Evolutionary conservation across 2,888 invertebrate species (phyloP).

Genomic region (Drosophila ustulata): DNA sequence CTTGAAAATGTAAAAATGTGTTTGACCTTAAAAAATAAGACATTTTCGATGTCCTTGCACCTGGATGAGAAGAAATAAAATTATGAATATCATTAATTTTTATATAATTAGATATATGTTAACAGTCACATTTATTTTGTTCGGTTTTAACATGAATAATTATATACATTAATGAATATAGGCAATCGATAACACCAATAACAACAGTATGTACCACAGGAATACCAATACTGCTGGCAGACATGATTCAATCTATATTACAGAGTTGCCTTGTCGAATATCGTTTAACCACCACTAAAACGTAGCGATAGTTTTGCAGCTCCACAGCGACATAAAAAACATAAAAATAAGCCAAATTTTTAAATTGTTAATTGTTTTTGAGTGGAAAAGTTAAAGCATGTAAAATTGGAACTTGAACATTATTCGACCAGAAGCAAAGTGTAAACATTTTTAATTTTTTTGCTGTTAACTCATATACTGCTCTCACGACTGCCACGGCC

Average conservation of each 20-base stretch:
- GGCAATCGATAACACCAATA: neutral
- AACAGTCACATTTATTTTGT: no score
- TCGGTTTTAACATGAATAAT: no score
- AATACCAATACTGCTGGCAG: conserved; percentile 1
- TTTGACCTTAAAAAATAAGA: no score
- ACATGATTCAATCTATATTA: neutral
- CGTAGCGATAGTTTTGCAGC: conserved; percentile 56
- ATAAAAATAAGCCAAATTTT: conserved; percentile 49
- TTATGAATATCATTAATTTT: no score
- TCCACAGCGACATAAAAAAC: conserved; percentile 58
- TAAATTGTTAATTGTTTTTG: conserved; percentile 35
- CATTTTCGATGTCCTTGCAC: no score
- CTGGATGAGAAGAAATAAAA: no score
- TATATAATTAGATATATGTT: no score
- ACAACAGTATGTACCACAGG: neutral
- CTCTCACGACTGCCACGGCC: conserved; percentile 24
- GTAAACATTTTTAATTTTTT: conserved; percentile 4
- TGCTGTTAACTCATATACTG: conserved; percentile 8
- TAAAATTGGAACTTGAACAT: neutral
- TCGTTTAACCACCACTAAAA: conserved; percentile 42
- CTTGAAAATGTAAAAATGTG: no score
- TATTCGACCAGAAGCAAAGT: conserved; percentile 1
- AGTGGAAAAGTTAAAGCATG: conserved; percentile 34
- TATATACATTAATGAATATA: no score
- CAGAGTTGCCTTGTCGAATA: conserved; percentile 18